phyloP scores from a whole-genome alignment of 2,888 invertebrate species.

The Lithophane socia region DNA sequence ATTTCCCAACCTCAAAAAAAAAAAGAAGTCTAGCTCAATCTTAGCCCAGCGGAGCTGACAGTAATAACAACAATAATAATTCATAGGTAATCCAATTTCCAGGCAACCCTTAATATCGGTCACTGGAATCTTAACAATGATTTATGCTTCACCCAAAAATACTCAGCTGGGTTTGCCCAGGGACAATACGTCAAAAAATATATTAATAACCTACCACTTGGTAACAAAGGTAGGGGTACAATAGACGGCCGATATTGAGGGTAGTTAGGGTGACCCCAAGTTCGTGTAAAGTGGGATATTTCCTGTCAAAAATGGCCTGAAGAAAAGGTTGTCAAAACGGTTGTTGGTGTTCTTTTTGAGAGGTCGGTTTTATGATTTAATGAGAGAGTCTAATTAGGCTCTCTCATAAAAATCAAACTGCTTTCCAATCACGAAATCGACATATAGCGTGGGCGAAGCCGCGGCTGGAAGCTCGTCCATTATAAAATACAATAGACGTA shows the following conservation, averaged over 20 bases:
- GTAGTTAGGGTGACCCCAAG: slow-evolving; percentile 26
- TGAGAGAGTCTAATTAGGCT: too few species aligned
- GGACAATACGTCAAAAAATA: slow-evolving; percentile 71
- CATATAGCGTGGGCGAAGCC: too few species aligned
- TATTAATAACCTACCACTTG: slow-evolving; percentile 69
- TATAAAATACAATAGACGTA: too few species aligned
- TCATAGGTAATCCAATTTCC: slow-evolving; percentile 62
- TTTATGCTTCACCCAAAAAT: slow-evolving; percentile 61
- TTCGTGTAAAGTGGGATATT: not conserved
- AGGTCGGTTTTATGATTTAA: too few species aligned
- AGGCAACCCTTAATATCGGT: slow-evolving; percentile 61
- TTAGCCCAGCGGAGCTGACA: slow-evolving; percentile 17
- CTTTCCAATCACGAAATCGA: too few species aligned
- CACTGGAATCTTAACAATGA: slow-evolving; percentile 59
- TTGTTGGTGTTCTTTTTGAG: too few species aligned
- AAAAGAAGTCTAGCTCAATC: slow-evolving; percentile 1
- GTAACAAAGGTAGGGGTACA: slow-evolving; percentile 71
- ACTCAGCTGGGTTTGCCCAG: slow-evolving; percentile 54
- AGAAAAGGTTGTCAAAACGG: not conserved
- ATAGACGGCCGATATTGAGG: slow-evolving; percentile 73
- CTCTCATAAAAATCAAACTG: too few species aligned
- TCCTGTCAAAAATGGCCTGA: not conserved
- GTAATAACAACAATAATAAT: slow-evolving; percentile 60
- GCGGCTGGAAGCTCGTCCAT: too few species aligned
- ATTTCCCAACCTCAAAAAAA: too few species aligned